phyloP scores from a whole-genome alignment of 2,797 vertebrate genomes.

The Aulostomus chinensis region DNA sequence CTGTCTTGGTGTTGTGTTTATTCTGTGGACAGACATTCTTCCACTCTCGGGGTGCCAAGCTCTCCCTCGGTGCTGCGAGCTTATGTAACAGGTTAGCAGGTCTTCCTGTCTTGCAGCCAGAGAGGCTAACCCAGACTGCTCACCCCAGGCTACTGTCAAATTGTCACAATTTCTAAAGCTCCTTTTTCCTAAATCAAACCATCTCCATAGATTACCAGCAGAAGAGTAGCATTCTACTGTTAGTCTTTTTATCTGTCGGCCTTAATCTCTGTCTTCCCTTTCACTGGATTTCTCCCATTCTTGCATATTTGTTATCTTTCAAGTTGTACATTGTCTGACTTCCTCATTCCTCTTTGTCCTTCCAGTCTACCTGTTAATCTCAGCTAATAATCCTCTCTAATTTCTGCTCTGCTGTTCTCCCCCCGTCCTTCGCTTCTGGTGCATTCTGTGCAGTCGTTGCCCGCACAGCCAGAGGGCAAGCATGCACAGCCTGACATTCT shows the following conservation, averaged over 20 bases:
- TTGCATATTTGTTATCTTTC: too few relatives aligned
- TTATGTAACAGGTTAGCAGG: conserved; percentile 39
- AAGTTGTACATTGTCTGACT: too few relatives aligned
- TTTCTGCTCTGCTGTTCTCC: too few relatives aligned
- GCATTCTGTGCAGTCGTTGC: not conserved
- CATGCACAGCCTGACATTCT: not conserved
- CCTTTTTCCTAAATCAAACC: conserved; percentile 50
- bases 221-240: conserved; percentile 21
- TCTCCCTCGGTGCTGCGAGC: conserved; percentile 3
- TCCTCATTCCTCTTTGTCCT: not conserved
- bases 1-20: conserved; percentile 16
- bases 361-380: not conserved
- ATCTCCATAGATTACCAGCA: conserved; percentile 27
- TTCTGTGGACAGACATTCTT: conserved; percentile 5
- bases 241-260: conserved; percentile 25
- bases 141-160: conserved; percentile 55
- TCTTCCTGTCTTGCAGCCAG: conserved; percentile 25
- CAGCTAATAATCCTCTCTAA: too few relatives aligned
- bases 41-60: conserved; percentile 9
- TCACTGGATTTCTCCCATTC: conserved; percentile 1
- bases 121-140: conserved; percentile 22
- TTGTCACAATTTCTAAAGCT: conserved; percentile 53
- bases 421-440: not conserved
- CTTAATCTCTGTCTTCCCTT: conserved; percentile 18
- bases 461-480: not conserved